Conservation (phyloP, 2,113 vertebrate species). For the Edolisoma coerulescens region DNA sequence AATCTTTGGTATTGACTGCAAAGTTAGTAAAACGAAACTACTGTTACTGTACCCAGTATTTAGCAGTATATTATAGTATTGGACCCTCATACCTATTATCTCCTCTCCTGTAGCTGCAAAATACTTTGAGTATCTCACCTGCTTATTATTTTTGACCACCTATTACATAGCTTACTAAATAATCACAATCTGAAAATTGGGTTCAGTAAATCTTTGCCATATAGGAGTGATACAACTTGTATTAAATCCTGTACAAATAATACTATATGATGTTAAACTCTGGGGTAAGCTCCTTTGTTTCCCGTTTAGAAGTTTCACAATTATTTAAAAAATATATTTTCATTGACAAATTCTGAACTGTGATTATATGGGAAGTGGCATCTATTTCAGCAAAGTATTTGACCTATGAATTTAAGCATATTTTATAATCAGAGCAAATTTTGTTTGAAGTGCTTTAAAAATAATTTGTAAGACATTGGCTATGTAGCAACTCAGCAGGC, state of each 20-base stretch:
- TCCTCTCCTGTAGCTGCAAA: background rate
- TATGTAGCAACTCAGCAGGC: background rate
- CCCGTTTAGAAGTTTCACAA: background rate
- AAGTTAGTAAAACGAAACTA: background rate
- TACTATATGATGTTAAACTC: background rate
- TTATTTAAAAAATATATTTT: background rate
- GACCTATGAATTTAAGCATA: background rate
- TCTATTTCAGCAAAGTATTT: background rate
- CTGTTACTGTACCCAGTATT: background rate
- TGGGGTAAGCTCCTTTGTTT: background rate
- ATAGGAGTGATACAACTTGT: background rate
- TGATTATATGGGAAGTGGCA: background rate
- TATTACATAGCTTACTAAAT: background rate
- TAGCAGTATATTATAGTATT: background rate
- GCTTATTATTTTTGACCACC: background rate
- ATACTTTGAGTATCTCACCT: background rate
- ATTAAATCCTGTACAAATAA: background rate
- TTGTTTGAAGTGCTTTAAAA: background rate
- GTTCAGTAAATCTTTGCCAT: background rate
- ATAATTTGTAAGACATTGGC: background rate
- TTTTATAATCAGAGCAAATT: background rate
- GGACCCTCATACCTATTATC: background rate
- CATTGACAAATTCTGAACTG: background rate
- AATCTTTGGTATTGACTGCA: background rate
- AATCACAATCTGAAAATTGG: background rate